A percentile compares a stretch with the other conserved stretches of the same genome.
Conservation (phyloP, 2,888 invertebrate species). For the Halictus quadricinctus region DNA sequence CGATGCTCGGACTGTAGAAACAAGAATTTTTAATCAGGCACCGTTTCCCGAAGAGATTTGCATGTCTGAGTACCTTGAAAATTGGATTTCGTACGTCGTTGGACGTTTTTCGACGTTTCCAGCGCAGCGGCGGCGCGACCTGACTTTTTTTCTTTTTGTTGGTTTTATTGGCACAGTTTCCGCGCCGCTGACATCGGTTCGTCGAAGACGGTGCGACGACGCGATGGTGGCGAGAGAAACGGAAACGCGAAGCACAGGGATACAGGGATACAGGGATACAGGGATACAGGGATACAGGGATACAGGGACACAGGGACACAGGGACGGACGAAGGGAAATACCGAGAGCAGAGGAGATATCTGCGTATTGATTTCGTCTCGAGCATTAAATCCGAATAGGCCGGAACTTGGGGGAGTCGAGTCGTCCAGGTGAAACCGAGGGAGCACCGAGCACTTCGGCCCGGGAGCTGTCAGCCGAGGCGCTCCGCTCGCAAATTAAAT, state of each 20-base stretch:
- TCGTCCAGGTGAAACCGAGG: constrained; percentile 61
- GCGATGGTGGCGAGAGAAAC: neutral
- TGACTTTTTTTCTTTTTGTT: neutral
- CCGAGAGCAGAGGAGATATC: constrained; percentile 55
- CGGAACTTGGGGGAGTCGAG: constrained; percentile 60
- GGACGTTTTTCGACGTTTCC: constrained; percentile 24
- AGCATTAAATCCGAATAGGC: constrained; percentile 67
- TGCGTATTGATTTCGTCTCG: constrained; percentile 75
- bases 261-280: neutral
- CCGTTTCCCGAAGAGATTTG: constrained; percentile 15
- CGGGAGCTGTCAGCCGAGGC: neutral
- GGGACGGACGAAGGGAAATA: constrained; percentile 36
- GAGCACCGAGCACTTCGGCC: constrained; percentile 31
- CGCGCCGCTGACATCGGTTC: constrained; percentile 32
- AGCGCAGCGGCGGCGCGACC: neutral
- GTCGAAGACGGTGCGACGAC: neutral
- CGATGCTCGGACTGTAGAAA: neutral
- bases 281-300: too few relatives aligned
- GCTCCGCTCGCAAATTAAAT: constrained; percentile 62
- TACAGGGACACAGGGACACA: too few relatives aligned
- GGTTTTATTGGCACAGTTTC: constrained; percentile 58
- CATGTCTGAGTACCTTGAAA: constrained; percentile 40
- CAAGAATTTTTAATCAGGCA: constrained; percentile 30
- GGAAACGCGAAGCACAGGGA: constrained; percentile 26
- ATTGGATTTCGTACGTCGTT: constrained; percentile 40